These are phyloP conservation scores for Pachycephala philippinensis DNA, from an alignment of 2,113 vertebrate genomes.

Conservation along the genomic window DNA sequence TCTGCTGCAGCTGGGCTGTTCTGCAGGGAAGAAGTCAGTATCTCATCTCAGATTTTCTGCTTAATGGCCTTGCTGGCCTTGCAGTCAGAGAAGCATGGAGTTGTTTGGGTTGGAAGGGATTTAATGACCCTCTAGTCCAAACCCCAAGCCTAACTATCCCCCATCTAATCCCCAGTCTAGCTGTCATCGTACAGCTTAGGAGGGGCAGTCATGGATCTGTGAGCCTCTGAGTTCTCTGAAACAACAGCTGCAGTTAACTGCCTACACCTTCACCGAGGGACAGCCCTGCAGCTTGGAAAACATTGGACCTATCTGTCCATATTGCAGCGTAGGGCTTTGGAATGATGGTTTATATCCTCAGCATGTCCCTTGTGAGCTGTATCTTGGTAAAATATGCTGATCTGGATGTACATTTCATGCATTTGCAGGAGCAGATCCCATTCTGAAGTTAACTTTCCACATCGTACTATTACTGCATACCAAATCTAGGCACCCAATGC, in stretches of 20 bases:
- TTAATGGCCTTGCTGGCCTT: not conserved
- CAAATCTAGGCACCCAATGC: not conserved
- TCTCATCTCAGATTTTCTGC: not conserved
- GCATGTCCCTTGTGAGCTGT: not conserved
- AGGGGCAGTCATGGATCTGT: not conserved
- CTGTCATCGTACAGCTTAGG: not conserved
- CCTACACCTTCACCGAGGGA: not conserved
- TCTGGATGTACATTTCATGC: rapidly evolving
- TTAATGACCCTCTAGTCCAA: not conserved
- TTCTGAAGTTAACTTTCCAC: not conserved
- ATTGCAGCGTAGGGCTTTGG: not conserved
- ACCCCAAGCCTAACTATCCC: not conserved
- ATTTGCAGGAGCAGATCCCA: not conserved
- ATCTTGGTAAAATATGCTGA: not conserved
- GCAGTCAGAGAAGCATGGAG: not conserved
- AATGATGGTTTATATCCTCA: not conserved
- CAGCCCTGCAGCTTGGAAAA: not conserved
- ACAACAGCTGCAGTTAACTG: not conserved
- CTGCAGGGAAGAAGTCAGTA: not conserved
- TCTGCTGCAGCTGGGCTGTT: not conserved
- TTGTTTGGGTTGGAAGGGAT: not conserved
- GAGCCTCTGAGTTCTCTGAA: not conserved
- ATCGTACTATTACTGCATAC: not conserved
- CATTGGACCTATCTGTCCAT: not conserved
- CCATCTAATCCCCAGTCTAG: not conserved